A percentile compares a stretch with the other conserved stretches of the same genome.
Evolutionary conservation across 2,113 vertebrate species (phyloP).

Genomic region (Paramormyrops kingsleyae): DNA sequence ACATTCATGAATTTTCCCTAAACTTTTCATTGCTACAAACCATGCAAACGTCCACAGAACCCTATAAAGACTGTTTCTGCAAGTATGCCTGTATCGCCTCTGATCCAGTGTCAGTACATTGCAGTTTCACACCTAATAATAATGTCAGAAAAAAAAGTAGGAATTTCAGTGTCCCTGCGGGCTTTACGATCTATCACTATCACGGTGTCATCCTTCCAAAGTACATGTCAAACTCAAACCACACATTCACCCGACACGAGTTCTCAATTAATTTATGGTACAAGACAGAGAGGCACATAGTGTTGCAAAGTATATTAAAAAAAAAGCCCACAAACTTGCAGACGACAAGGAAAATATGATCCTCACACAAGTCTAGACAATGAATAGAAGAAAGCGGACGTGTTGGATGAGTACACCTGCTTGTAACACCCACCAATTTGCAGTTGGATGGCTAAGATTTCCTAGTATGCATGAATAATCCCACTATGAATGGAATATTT

Average conservation of each 20-base stretch:
- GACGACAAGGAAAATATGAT: not conserved
- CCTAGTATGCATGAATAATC: conserved; percentile 6
- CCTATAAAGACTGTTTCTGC: not conserved
- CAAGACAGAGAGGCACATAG: not conserved
- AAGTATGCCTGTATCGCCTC: not conserved
- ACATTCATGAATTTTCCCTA: not conserved
- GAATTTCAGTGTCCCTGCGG: not conserved
- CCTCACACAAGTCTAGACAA: not conserved
- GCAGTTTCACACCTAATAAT: not conserved
- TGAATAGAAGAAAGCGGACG: not conserved
- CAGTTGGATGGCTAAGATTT: not conserved
- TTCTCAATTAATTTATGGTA: not conserved
- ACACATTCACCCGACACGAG: not conserved
- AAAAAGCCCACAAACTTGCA: not conserved
- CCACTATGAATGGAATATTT: not conserved
- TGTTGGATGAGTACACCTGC: not conserved
- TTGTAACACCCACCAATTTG: not conserved
- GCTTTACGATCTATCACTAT: not conserved
- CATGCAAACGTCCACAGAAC: not conserved
- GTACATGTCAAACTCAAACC: not conserved
- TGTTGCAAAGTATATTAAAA: not conserved
- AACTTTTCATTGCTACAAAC: not conserved
- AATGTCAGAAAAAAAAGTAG: not conserved
- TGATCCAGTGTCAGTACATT: not conserved
- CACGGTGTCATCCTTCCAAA: not conserved